Percentiles rank a stretch among this genome's conserved stretches.
phyloP scores from a whole-genome alignment of 2,888 invertebrate genomes.

The Patella ulyssiponensis region DNA sequence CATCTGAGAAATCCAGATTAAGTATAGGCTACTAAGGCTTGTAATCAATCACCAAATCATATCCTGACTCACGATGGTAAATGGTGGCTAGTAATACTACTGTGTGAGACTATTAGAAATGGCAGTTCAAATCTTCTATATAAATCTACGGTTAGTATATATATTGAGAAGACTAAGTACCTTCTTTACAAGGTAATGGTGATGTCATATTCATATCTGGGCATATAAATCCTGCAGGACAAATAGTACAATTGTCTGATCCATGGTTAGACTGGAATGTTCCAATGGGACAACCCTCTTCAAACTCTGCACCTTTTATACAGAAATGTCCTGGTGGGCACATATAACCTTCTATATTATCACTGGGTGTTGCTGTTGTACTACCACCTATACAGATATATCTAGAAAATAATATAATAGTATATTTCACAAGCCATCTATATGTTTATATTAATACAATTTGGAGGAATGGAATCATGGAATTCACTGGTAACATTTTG shows the following conservation, averaged over 20 bases:
- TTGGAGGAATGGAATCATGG: no score
- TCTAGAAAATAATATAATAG: conserved; percentile 40
- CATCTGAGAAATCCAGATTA: no score
- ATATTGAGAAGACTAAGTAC: conserved; percentile 35
- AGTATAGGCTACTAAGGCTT: no score
- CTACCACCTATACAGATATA: conserved; percentile 68
- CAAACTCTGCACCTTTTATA: conserved; percentile 57
- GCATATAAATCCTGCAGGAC: conserved; percentile 66
- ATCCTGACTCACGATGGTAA: no score
- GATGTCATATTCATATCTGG: conserved; percentile 61
- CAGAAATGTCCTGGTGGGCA: conserved; percentile 68
- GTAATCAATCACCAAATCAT: no score
- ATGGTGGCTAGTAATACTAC: no score
- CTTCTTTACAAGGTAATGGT: conserved; percentile 61
- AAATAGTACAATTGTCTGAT: conserved; percentile 61
- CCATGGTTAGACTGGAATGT: conserved; percentile 63
- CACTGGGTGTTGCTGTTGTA: conserved; percentile 58
- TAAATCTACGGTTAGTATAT: no score
- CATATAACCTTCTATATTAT: conserved; percentile 58
- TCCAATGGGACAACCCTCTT: conserved; percentile 65
- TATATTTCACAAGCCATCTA: background rate
- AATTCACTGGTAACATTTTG: no score
- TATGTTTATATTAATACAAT: background rate
- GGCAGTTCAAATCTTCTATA: no score
- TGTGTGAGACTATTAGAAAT: no score